Evolutionary conservation across 1,140 invertebrate genomes (phyloP).

Genomic region (Glomeris maerens): DNA sequence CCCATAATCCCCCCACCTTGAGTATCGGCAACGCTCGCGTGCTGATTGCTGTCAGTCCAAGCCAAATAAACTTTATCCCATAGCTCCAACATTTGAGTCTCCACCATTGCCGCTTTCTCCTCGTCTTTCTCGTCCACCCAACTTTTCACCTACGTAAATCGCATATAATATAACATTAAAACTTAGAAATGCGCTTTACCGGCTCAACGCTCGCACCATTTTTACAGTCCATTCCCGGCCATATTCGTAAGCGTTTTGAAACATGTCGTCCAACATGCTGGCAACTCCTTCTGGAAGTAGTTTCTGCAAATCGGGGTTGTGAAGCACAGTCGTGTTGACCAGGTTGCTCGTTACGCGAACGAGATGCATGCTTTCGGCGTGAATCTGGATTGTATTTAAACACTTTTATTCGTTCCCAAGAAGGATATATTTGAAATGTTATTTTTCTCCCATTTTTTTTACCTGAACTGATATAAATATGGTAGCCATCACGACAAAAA

Average conservation of each 20-base stretch:
- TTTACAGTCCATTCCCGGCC: slow-evolving; percentile 70
- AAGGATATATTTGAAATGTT: not conserved
- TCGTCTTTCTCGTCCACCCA: slow-evolving; percentile 66
- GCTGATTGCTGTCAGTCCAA: slow-evolving; percentile 56
- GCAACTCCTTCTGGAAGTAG: slow-evolving; percentile 44
- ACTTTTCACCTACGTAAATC: slow-evolving; percentile 44
- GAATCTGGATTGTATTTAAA: slow-evolving; percentile 49
- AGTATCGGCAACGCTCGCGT: slow-evolving; percentile 47
- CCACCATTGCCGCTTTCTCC: slow-evolving; percentile 64
- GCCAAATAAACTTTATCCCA: slow-evolving; percentile 87
- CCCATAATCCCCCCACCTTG: slow-evolving; percentile 46
- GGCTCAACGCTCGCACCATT: slow-evolving; percentile 41
- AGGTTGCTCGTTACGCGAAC: slow-evolving; percentile 75
- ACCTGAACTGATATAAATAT: slow-evolving; percentile 36
- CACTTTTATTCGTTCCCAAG: not conserved
- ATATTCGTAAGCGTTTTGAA: slow-evolving; percentile 83
- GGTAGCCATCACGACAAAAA: slow-evolving; percentile 31
- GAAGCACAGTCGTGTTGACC: slow-evolving; percentile 73
- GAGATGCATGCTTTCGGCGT: slow-evolving; percentile 86
- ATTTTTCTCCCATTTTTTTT: slow-evolving; percentile 5
- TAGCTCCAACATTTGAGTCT: slow-evolving; percentile 78
- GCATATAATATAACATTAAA: not conserved
- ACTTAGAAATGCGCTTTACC: not conserved
- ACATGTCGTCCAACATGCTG: slow-evolving; percentile 63
- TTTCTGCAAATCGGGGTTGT: slow-evolving; percentile 66